Evolutionary conservation across 2,797 vertebrate species (phyloP).

Genomic region (Bradypus variegatus): DNA sequence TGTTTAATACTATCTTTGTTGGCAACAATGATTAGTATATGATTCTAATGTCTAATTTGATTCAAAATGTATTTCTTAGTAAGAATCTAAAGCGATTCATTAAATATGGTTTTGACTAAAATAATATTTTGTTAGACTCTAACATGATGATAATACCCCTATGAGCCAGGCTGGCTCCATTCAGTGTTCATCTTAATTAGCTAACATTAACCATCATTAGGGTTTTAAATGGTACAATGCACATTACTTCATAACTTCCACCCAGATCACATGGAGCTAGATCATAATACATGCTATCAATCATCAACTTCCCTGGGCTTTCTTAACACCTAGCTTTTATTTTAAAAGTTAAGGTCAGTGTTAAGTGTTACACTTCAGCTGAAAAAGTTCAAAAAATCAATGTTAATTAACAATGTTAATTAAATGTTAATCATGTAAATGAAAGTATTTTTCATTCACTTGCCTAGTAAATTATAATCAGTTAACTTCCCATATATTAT

Average conservation of each 20-base stretch:
- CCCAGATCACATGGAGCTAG: slow-evolving; percentile 68
- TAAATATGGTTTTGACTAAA: slow-evolving; percentile 72
- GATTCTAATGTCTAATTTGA: slow-evolving; percentile 63
- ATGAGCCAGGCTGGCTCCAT: slow-evolving; percentile 73
- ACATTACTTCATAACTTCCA: slow-evolving; percentile 75
- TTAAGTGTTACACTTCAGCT: slow-evolving; percentile 75
- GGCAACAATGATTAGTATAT: slow-evolving; percentile 52
- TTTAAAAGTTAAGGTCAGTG: slow-evolving; percentile 77
- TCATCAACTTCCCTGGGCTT: slow-evolving; percentile 72
- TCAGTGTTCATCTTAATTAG: slow-evolving; percentile 79
- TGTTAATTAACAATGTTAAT: slow-evolving; percentile 80
- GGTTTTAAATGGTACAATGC: slow-evolving; percentile 78
- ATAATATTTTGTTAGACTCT: slow-evolving; percentile 79
- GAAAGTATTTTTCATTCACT: slow-evolving; percentile 76
- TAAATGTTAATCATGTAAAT: slow-evolving; percentile 79
- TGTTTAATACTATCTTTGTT: slow-evolving; percentile 60
- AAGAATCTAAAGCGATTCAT: slow-evolving; percentile 65
- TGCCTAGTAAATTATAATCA: slow-evolving; percentile 70
- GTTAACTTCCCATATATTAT: slow-evolving; percentile 69
- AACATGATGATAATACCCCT: slow-evolving; percentile 74
- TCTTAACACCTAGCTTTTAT: slow-evolving; percentile 72
- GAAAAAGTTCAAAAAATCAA: slow-evolving; percentile 75
- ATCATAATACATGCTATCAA: slow-evolving; percentile 76
- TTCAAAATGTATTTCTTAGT: slow-evolving; percentile 65
- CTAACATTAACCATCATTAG: slow-evolving; percentile 80